phyloP scores from a whole-genome alignment of 2,797 vertebrate genomes.

The Columba guinea region DNA sequence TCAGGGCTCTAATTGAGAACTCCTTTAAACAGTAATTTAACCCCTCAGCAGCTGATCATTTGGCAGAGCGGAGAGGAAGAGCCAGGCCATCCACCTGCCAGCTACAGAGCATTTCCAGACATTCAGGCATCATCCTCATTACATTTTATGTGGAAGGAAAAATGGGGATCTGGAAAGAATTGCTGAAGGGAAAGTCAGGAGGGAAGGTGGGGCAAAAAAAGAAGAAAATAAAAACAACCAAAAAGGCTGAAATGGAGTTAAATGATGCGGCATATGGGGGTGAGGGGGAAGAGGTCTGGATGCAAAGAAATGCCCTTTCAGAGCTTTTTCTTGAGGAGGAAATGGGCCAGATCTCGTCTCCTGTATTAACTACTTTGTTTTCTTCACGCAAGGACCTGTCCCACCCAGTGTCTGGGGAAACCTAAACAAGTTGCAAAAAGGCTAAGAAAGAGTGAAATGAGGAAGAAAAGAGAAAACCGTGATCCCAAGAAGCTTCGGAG shows the following conservation, averaged over 20 bases:
- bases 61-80: neutral
- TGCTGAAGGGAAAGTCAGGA: neutral
- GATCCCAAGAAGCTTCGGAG: slow-evolving; percentile 40
- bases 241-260: neutral
- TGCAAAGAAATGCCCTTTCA: neutral
- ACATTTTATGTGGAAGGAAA: neutral
- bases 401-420: neutral
- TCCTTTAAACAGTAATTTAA: neutral
- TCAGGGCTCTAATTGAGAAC: neutral
- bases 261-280: no score
- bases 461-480: slow-evolving; percentile 13
- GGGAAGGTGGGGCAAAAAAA: neutral
- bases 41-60: neutral
- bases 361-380: neutral
- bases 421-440: neutral
- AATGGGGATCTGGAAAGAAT: neutral
- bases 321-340: neutral
- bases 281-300: neutral
- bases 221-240: neutral
- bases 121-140: neutral
- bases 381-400: neutral
- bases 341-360: neutral
- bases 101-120: neutral
- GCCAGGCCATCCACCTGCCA: neutral
- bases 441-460: slow-evolving; percentile 42